Base-by-base conservation (phyloP, 2,888 invertebrate genomes). In the Meteorus colon region DNA sequence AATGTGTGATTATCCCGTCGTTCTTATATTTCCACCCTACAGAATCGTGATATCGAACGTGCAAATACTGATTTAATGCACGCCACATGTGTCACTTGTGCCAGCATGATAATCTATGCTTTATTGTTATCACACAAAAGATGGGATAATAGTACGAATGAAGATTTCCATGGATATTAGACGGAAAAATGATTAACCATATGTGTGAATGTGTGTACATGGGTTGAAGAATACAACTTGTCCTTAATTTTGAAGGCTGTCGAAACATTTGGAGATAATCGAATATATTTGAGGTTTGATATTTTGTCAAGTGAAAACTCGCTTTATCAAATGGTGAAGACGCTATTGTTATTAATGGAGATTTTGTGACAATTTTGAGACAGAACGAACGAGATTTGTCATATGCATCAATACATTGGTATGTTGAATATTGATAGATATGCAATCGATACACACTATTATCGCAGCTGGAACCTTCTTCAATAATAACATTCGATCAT, bases 11-110 rank as follows among this genome's bases (percentile, higher is more conserved):
- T 62, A 62, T 62, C 27, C 29, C 62, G 41, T 62, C 1, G 24
- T 29, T 12, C 12, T 24, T 29, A 24, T 29, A 12, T 29, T 24
- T 5, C 4, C n/a, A 63, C 34, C 34, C 29, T 19, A 29, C 63
- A 63, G 12, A n/a, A 34, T 14, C 34, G 63, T 63, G 63, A 63
- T 41, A 41, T 34, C 63, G 63, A n/a, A 31, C 63, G n/a, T 27
- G 8, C 1, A 63, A 29, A 63, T 63, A 63, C 34, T 14, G n/a
- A 34, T 63, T 63, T 63, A 63, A 63, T 63, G 63, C 34, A 34
- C 34, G n/a, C 63, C 63, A 63, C 63, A 29, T 63, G 63, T 63
- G 63, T 34, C 60, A 31, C 60, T 34, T n/a, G 48, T 48, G 16
- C 34, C 16, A 16, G 12, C 34, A 34, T 5, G 63, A 8, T n/a